phyloP scores from a whole-genome alignment of 2,888 invertebrate genomes.

The Dolichopus griseipennis region DNA sequence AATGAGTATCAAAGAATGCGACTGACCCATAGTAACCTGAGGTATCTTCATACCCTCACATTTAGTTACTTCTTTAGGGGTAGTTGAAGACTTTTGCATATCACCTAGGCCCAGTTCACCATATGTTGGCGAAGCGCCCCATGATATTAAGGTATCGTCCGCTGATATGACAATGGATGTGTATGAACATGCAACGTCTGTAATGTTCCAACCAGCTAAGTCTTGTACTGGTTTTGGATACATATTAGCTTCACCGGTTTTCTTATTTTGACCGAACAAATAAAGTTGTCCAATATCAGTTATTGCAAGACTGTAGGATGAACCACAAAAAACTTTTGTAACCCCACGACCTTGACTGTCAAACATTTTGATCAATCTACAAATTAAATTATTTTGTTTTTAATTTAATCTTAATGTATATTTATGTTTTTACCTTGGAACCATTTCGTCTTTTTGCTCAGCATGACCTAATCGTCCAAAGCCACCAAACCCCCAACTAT shows the following conservation, averaged over 20 bases:
- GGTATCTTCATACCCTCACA: constrained; percentile 68
- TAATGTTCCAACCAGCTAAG: constrained; percentile 81
- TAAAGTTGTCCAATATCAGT: constrained; percentile 66
- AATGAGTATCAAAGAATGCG: constrained; percentile 65
- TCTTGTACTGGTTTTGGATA: constrained; percentile 93
- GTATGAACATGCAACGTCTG: constrained; percentile 71
- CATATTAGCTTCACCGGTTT: constrained; percentile 93
- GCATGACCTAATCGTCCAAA: constrained; percentile 90
- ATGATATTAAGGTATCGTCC: constrained; percentile 81
- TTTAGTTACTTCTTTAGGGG: constrained; percentile 75
- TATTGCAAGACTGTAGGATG: constrained; percentile 76
- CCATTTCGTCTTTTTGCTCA: constrained; percentile 84
- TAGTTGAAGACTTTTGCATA: constrained; percentile 75
- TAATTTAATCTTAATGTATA: neutral
- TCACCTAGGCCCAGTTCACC: constrained; percentile 91
- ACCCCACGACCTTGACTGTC: constrained; percentile 78
- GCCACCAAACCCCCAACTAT: constrained; percentile 93
- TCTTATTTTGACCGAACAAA: constrained; percentile 85
- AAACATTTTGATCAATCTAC: constrained; percentile 75
- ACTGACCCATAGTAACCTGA: constrained; percentile 73
- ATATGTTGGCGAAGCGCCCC: constrained; percentile 90
- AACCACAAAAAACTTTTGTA: constrained; percentile 72
- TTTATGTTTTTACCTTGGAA: constrained; percentile 47
- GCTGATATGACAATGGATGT: constrained; percentile 81
- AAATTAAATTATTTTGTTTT: neutral